Evolutionary conservation across 1,140 invertebrate genomes (phyloP).

Genomic region (Tetramorium simillimum): DNA sequence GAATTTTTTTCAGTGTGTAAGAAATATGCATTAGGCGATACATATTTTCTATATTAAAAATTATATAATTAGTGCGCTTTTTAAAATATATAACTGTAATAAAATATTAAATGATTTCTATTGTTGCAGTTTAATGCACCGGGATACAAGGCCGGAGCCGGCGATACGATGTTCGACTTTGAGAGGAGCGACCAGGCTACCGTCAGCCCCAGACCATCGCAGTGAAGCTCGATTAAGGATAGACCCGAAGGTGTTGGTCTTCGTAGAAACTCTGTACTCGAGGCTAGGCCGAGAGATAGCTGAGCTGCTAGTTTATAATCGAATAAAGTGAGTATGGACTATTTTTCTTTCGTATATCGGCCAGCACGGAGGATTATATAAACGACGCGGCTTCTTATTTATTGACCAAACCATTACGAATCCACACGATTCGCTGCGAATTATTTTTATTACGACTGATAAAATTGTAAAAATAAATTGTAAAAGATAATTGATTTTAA

Average conservation of each 20-base stretch:
- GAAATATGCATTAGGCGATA: neutral
- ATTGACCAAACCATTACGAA: slow-evolving; percentile 9
- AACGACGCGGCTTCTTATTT: neutral
- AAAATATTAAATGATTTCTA: neutral
- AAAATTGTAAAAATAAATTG: neutral
- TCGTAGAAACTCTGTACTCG: slow-evolving; percentile 98
- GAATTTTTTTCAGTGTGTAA: neutral
- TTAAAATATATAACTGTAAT: neutral
- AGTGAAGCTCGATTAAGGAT: slow-evolving; percentile 93
- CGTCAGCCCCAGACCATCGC: slow-evolving; percentile 91
- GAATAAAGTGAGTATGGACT: slow-evolving; percentile 92
- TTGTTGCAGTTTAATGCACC: slow-evolving; percentile 89
- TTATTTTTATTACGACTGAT: neutral
- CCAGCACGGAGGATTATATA: too few relatives aligned
- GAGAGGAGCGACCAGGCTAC: slow-evolving; percentile 86
- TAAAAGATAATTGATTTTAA: slow-evolving; percentile 23
- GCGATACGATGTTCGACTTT: slow-evolving; percentile 92
- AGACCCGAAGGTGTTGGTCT: slow-evolving; percentile 96
- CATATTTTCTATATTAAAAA: neutral
- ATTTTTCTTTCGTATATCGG: neutral
- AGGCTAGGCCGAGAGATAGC: slow-evolving; percentile 95
- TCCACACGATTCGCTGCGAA: neutral
- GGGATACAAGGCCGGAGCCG: slow-evolving; percentile 91
- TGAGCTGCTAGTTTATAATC: slow-evolving; percentile 96
- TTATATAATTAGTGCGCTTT: neutral